Evolutionary conservation across 1,140 invertebrate genomes (phyloP).

Genomic region (Antheraea mylitta): DNA sequence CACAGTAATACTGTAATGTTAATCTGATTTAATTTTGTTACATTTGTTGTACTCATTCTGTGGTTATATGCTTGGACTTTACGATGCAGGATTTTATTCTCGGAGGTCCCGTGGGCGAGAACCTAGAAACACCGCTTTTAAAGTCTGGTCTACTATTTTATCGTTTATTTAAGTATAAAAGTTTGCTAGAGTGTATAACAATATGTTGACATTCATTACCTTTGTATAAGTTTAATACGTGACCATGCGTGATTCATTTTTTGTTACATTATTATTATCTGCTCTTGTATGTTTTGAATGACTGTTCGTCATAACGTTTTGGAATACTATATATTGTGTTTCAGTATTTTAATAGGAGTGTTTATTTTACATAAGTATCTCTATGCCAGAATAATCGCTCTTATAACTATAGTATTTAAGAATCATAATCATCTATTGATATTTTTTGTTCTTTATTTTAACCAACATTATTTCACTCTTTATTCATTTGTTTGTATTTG

Average conservation of each 20-base stretch:
- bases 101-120: slow-evolving; percentile 47
- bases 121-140: slow-evolving; percentile 40
- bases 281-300: neutral
- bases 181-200: neutral
- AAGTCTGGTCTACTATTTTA: slow-evolving; percentile 41
- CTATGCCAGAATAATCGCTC: too few species aligned
- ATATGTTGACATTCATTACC: slow-evolving; percentile 12
- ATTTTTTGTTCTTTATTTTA: too few species aligned
- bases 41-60: slow-evolving; percentile 37
- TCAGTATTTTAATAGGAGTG: too few species aligned
- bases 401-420: too few species aligned
- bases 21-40: slow-evolving; percentile 45
- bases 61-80: slow-evolving; percentile 46
- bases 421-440: too few species aligned
- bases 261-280: neutral
- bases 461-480: too few species aligned
- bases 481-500: too few species aligned
- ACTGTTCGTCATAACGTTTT: neutral
- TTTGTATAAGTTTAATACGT: neutral
- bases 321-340: too few species aligned
- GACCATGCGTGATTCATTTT: neutral
- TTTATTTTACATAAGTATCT: too few species aligned
- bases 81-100: slow-evolving; percentile 47
- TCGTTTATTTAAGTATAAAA: slow-evolving; percentile 25
- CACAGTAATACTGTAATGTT: slow-evolving; percentile 21